phyloP scores from a whole-genome alignment of 2,888 invertebrate genomes.

The Cantharis flavilabris region DNA sequence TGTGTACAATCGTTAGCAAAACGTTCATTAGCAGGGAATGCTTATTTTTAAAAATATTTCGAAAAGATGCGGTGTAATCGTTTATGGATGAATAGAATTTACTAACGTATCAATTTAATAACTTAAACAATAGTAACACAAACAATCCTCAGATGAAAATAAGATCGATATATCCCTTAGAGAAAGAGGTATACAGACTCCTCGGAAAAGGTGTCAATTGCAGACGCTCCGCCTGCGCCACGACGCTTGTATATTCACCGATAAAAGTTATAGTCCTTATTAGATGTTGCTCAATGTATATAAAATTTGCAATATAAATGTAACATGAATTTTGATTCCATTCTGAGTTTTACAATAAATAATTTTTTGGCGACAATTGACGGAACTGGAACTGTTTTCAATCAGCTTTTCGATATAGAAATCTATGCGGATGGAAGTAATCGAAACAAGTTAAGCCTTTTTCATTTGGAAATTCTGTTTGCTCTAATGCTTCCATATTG shows the following conservation, averaged over 20 bases:
- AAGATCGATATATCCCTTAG: conserved; percentile 24
- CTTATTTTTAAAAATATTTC: background rate
- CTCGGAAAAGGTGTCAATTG: conserved; percentile 26
- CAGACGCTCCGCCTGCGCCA: conserved; percentile 25
- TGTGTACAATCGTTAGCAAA: background rate
- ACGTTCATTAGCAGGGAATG: background rate
- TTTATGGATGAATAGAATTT: background rate
- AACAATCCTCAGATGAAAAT: conserved; percentile 6
- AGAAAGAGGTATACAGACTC: conserved; percentile 21
- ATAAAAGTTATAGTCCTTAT: conserved; percentile 14
- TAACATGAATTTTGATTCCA: background rate
- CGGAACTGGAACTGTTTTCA: background rate
- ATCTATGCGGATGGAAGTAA: background rate
- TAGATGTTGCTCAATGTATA: background rate
- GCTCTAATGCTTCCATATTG: conserved; percentile 22
- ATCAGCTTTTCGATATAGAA: background rate
- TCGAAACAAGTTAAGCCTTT: conserved; percentile 13
- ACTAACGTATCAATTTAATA: background rate
- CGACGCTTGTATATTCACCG: conserved; percentile 22
- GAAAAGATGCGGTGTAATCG: background rate
- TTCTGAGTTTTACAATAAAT: background rate
- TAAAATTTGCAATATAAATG: background rate
- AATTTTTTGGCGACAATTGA: background rate
- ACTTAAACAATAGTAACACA: conserved; percentile 1
- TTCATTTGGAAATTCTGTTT: conserved; percentile 21